Evolutionary conservation across 2,888 invertebrate species (phyloP), one percentile per base, ranked within the genome.

Genomic region (Cheilosia grossa): DNA sequence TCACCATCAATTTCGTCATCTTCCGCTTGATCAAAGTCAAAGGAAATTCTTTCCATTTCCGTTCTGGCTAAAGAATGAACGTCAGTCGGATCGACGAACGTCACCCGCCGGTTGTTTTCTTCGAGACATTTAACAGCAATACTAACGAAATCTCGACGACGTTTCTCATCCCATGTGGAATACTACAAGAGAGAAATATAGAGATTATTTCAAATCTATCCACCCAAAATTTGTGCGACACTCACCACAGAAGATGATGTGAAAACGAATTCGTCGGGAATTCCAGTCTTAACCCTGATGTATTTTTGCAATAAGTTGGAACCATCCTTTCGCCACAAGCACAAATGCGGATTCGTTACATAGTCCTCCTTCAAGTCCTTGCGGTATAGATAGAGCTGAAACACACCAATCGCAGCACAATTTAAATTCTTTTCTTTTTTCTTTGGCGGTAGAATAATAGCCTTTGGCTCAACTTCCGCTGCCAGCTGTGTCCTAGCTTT

Each of bases 241-340:
- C 90, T 89, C 86, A 92, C 92, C 90, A 92, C 92, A 3, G 92
- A 92, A 49, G 91, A 91, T 66, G 92, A 91, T 6, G 91, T 91
- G 69, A 91, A 92, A 0, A 91, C 87, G 49, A 91, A 89, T 64
- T 91, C 90, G 10, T 90, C 90, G 15, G 89, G 89, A 15, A 89
- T 87, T 51, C 87, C 88, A 2, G 90, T 90, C 82, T 91, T 92
- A 0, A 91, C 90, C 17, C 91, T 89, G 53, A 92, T 89, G 82
- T 92, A 92, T 79, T 92, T 92, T 42, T 92, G 92, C 85, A 92
- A 87, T 15, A 92, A 88, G 87, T 90, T 91, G 24, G 91, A 89
- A 15, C 91, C 90, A 77, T 92, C 92, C 56, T 90, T 91, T 17
- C 91, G 91, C 92, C 92, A 92, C 69, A 92, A 89, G 42, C 92